Evolutionary conservation across 2,888 invertebrate genomes (phyloP).

Genomic region (Lissocephala sabroskyi): DNA sequence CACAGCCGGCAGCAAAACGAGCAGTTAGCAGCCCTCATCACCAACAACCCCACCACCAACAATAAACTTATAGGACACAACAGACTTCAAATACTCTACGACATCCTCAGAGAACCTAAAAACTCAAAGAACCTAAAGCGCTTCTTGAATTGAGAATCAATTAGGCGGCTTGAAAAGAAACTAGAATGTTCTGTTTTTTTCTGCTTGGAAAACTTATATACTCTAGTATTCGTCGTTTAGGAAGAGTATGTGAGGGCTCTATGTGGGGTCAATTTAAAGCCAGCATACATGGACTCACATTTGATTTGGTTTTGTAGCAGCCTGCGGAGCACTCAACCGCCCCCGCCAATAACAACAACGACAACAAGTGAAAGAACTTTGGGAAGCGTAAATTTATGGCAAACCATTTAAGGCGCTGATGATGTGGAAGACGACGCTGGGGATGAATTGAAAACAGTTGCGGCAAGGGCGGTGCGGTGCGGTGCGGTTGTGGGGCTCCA

Average conservation of each 20-base stretch:
- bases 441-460: conserved; percentile 39
- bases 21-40: neutral
- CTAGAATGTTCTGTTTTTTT: no score
- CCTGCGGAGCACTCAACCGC: neutral
- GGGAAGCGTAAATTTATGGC: conserved; percentile 53
- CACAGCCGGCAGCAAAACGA: conserved; percentile 25
- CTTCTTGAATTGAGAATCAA: no score
- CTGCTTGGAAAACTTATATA: no score
- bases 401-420: conserved; percentile 61
- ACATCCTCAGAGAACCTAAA: neutral
- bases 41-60: neutral
- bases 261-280: conserved; percentile 39
- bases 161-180: neutral
- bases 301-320: neutral
- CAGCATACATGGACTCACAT: conserved; percentile 1
- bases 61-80: neutral
- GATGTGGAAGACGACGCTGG: conserved; percentile 49
- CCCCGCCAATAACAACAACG: conserved; percentile 1
- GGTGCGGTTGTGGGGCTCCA: conserved; percentile 2
- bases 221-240: no score
- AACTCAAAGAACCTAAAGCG: no score
- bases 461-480: neutral
- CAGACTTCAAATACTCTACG: neutral
- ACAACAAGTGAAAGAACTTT: conserved; percentile 8
- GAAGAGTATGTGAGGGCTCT: no score